Base-by-base conservation (phyloP, 2,113 vertebrate species). In the Eidolon helvum region DNA sequence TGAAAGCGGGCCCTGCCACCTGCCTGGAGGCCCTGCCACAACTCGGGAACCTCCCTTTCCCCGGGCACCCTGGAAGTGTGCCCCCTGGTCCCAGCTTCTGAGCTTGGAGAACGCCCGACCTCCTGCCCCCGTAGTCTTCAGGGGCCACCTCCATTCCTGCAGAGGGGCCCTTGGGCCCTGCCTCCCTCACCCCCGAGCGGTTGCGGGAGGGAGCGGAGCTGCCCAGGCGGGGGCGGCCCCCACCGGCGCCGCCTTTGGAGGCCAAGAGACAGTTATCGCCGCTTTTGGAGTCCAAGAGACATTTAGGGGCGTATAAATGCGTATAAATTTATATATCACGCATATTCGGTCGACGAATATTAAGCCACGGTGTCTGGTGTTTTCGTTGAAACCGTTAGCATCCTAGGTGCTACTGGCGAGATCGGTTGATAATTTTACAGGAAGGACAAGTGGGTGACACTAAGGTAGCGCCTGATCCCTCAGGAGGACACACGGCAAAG, bases 201-300 rank as follows among this genome's bases (percentile, higher is more conserved):
- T 3, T 3, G 59, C 59, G 59, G 57, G 5, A 43, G 57, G 55
- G 55, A 57, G 80, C 11, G 3, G 10, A 1, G 10, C 16, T 19
- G 57, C n/a, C 4, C 0, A 0, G 30, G n/a, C 28, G 5, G 33
- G 24, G n/a, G 21, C 19, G 33, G 35, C 19, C 22, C 0, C 3
- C 15, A 15, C 22, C 10, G 40, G 22, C 12, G 26, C 66, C 1
- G 2, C 43, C 1, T 5, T 65, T 69, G 26, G 72, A 45, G 16
- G 48, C 26, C 10, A 3, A 45, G 68, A 30, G 72, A 35, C 24
- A 6, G n/a, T n/a, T n/a, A n/a, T 26, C 12, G 26, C 66, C 1
- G 2, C 43, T 1, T 5, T 65, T 69, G 26, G 72, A 45, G 16
- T 55, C 26, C 10, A 3, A 45, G 68, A 30, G 72, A 35, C 24